Evolutionary conservation across 1,140 invertebrate genomes (phyloP).

Genomic region (Pseudachorutes palmiensis): DNA sequence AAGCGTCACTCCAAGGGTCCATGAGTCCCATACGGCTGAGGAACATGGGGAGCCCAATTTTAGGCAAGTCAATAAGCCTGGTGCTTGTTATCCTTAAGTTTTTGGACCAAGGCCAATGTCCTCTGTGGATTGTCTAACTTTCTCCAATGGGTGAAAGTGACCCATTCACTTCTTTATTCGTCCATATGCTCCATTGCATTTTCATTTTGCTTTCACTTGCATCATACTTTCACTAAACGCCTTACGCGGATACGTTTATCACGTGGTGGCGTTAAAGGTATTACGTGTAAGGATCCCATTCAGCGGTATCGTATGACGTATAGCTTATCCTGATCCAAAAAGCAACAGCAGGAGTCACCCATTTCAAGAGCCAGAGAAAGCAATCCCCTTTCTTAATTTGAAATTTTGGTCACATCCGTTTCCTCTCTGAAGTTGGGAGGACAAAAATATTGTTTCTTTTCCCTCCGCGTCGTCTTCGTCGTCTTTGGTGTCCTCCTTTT

Average conservation of each 20-base stretch:
- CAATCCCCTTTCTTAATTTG: background rate
- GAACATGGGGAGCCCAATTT: too few relatives aligned
- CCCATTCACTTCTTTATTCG: background rate
- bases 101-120: constrained; percentile 11
- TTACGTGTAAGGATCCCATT: background rate
- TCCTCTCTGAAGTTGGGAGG: background rate
- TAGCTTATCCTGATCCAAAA: background rate
- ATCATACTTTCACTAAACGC: too few relatives aligned
- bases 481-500: background rate
- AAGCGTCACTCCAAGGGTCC: too few relatives aligned
- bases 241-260: too few relatives aligned
- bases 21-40: too few relatives aligned
- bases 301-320: background rate
- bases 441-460: background rate
- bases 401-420: background rate
- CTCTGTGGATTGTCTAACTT: constrained; percentile 3
- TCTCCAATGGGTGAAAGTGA: background rate
- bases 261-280: background rate
- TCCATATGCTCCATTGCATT: background rate
- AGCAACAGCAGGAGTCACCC: background rate
- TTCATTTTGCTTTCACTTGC: background rate
- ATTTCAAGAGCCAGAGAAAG: background rate
- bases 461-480: background rate
- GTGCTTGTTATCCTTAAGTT: too few relatives aligned
- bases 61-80: too few relatives aligned